Evolutionary conservation across 2,888 invertebrate species (phyloP), one percentile per base, ranked within the genome.

Genomic region (Keiferia lycopersicella): DNA sequence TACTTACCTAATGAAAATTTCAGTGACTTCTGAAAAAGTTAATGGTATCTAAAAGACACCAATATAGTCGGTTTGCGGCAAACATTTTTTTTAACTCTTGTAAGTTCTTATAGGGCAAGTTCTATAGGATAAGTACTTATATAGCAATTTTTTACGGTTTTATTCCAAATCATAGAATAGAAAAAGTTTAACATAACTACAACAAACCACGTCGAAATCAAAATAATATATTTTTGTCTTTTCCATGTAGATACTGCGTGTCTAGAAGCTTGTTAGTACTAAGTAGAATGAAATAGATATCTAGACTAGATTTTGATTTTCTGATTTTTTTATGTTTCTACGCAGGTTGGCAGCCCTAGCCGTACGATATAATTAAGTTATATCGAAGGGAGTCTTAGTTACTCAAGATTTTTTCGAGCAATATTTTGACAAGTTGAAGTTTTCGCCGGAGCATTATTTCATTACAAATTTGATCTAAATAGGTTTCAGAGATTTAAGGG

Each of bases 381-480:
- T 45, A 45, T 45, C 45, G 45, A 45, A 45, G 45, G 16, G 45
- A 45, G 45, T 45, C 45, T n/a, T 45, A 45, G 45, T 45, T 45
- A 45, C 45, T 45, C 45, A 4, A 45, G n/a, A 45, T 50, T 53
- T 53, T 22, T 53, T 53, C 48, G 22, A 14, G 51, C 14, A 53
- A 53, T 53, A 53, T 53, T 53, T 53, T 53, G 51, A 26, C 22
- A 53, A 22, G 51, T n/a, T 14, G 41, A 41, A 45, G 45, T 45
- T 45, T n/a, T 34, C 34, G 34, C 8, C 45, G 45, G n/a, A 45
- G 16, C 45, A 45, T 45, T 16, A 45, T 45, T 45, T 45, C 45
- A 45, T 45, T n/a, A 45, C 45, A n/a, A 45, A 45, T 45, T 45
- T 45, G 45, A n/a, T 16, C 45, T 45, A 45, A 45, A 45, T 45